Evolutionary conservation across 2,113 vertebrate genomes (phyloP).

Genomic region (Rhinogobius similis): DNA sequence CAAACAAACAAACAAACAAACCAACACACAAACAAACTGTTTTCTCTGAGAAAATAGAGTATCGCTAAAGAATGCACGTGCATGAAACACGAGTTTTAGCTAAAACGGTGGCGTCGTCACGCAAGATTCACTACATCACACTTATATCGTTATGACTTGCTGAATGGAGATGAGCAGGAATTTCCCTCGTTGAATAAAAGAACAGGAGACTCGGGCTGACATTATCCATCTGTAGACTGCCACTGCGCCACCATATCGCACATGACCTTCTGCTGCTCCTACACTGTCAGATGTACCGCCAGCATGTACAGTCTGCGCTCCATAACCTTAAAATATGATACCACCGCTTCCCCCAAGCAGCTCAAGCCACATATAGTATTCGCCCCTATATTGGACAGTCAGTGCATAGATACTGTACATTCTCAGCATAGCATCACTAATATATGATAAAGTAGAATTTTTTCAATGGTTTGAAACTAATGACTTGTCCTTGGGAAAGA

Average conservation of each 20-base stretch:
- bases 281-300: conserved; percentile 4
- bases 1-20: too few species aligned
- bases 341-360: not conserved
- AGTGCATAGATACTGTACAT: not conserved
- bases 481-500: too few species aligned
- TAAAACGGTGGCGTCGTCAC: not conserved
- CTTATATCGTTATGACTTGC: not conserved
- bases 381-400: not conserved
- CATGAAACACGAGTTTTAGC: not conserved
- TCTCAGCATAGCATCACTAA: too few species aligned
- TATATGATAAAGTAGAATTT: too few species aligned
- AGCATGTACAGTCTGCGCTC: conserved; percentile 3
- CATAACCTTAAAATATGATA: conserved; percentile 9
- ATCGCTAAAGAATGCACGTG: not conserved
- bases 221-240: conserved; percentile 14
- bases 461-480: too few species aligned
- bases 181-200: conserved; percentile 13
- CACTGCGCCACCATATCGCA: conserved; percentile 9
- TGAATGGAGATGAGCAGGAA: conserved; percentile 1
- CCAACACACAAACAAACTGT: not conserved
- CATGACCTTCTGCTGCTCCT: conserved; percentile 17
- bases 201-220: conserved; percentile 6
- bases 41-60: not conserved
- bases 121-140: not conserved
- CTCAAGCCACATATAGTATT: not conserved